phyloP scores from a whole-genome alignment of 2,797 vertebrate genomes.

The Pyrocephalus nanus region DNA sequence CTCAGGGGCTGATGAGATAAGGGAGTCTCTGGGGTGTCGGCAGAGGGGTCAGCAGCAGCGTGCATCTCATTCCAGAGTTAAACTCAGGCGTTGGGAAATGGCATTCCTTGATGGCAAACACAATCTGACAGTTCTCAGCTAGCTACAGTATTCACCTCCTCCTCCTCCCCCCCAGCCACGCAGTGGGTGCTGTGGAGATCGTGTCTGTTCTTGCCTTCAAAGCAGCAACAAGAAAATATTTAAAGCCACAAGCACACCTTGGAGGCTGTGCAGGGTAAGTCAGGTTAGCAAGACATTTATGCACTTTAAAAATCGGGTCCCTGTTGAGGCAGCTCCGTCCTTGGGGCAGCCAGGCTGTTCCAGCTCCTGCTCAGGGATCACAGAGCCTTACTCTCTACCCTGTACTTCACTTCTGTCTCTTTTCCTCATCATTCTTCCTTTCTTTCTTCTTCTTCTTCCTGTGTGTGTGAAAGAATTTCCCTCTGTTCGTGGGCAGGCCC shows the following conservation, averaged over 20 bases:
- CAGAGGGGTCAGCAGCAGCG: conserved; percentile 61
- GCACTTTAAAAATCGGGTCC: background rate
- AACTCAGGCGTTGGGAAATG: conserved; percentile 61
- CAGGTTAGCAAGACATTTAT: background rate
- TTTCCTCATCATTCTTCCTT: background rate
- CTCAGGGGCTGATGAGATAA: conserved; percentile 64
- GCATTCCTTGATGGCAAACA: conserved; percentile 69
- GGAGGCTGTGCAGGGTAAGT: conserved; percentile 15
- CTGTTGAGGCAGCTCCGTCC: background rate
- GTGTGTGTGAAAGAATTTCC: conserved; percentile 27
- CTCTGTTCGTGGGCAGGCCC: conserved; percentile 30
- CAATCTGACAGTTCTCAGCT: conserved; percentile 63
- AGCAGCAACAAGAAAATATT: conserved; percentile 59
- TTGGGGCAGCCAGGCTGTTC: background rate
- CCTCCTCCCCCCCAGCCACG: background rate
- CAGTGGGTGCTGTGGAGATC: conserved; percentile 36
- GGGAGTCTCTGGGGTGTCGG: conserved; percentile 62
- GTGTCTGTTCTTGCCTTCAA: conserved; percentile 65
- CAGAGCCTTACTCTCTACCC: background rate
- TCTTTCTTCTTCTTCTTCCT: background rate
- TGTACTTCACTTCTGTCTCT: background rate
- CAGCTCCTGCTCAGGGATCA: background rate
- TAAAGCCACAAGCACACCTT: conserved; percentile 56
- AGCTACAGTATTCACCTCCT: conserved; percentile 53
- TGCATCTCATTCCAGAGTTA: conserved; percentile 68